These are phyloP conservation scores for Palloptera scutellata DNA, from an alignment of 2,888 invertebrate genomes.

Conservation along the genomic window DNA sequence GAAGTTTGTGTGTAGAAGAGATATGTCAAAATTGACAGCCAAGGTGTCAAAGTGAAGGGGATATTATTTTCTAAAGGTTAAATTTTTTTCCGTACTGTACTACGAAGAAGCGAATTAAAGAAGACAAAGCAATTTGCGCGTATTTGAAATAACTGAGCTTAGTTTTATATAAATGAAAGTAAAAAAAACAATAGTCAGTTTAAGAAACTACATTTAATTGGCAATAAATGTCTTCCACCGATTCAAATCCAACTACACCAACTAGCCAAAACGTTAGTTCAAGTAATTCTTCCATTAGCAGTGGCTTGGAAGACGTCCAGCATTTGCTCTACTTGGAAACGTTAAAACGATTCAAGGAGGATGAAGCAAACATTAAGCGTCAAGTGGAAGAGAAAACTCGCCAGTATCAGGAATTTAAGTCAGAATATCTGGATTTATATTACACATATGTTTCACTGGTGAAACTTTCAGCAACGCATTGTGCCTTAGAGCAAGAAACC, in stretches of 20 bases:
- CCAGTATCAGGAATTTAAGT: conserved; percentile 45
- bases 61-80: too few species aligned
- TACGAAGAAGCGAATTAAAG: too few species aligned
- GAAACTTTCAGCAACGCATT: conserved; percentile 40
- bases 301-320: conserved; percentile 47
- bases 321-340: conserved; percentile 54
- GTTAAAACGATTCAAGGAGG: conserved; percentile 50
- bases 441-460: conserved; percentile 41
- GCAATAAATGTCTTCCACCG: too few species aligned
- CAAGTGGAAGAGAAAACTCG: conserved; percentile 53
- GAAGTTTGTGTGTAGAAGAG: too few species aligned
- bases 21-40: too few species aligned
- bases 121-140: too few species aligned
- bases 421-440: conserved; percentile 48
- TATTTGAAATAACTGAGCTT: too few species aligned
- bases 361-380: conserved; percentile 44
- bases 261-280: not conserved
- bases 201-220: too few species aligned
- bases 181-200: too few species aligned
- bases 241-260: not conserved
- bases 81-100: too few species aligned
- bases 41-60: too few species aligned
- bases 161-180: too few species aligned
- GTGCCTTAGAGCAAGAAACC: conserved; percentile 35
- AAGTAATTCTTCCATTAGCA: not conserved